Conservation (phyloP, 1,140 invertebrate species). For the Druon quercuslanigerum region DNA sequence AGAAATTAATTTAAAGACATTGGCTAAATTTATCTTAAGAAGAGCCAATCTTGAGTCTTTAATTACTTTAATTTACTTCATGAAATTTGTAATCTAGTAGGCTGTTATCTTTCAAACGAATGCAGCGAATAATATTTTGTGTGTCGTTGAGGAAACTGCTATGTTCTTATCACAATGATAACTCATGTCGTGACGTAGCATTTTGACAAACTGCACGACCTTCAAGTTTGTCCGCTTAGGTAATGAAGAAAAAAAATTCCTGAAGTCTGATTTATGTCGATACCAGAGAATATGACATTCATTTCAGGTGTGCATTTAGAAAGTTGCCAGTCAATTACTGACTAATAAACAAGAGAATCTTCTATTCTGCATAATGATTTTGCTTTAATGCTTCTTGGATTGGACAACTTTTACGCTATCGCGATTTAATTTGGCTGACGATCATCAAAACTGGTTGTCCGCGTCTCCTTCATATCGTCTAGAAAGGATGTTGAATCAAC, state of each 20-base stretch:
- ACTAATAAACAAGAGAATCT: too few relatives aligned
- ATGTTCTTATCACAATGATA: neutral
- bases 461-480: too few relatives aligned
- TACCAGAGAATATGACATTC: too few relatives aligned
- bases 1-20: too few relatives aligned
- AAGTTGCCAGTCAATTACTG: too few relatives aligned
- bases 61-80: neutral
- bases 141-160: neutral
- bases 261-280: neutral
- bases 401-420: too few relatives aligned
- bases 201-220: neutral
- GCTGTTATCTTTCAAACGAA: neutral
- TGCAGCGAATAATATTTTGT: neutral
- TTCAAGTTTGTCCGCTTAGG: neutral
- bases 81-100: neutral
- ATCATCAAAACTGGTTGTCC: too few relatives aligned
- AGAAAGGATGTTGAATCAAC: too few relatives aligned
- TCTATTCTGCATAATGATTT: too few relatives aligned
- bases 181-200: neutral
- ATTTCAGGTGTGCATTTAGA: too few relatives aligned
- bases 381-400: too few relatives aligned
- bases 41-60: neutral
- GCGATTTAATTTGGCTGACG: too few relatives aligned
- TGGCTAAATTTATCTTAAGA: neutral
- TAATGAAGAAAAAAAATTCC: neutral